These are phyloP conservation scores for Premnoplex brunnescens DNA, from an alignment of 2,797 vertebrate species.

Conservation along the genomic window DNA sequence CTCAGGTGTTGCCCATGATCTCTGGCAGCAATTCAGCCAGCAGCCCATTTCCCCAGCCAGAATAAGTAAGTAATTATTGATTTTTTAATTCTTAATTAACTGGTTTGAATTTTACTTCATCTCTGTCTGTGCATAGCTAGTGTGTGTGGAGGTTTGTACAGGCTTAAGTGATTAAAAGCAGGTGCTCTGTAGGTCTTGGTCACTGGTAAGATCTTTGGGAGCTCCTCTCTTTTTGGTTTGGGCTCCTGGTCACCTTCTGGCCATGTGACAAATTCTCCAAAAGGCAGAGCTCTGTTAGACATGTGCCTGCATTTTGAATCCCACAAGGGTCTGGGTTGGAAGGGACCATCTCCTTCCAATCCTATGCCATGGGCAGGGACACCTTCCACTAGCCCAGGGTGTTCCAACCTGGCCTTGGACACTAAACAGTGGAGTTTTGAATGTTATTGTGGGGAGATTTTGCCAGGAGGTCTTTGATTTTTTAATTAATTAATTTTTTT, in stretches of 20 bases:
- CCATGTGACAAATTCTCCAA: not conserved
- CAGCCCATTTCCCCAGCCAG: not conserved
- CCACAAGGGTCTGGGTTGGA: not conserved
- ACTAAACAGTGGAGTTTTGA: not conserved
- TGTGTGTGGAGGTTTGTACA: fast-evolving
- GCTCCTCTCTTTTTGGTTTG: not conserved
- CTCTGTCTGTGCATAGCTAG: fast-evolving
- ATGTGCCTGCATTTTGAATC: not conserved
- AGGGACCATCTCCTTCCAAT: not conserved
- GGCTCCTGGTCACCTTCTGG: fast-evolving
- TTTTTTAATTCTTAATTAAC: not conserved
- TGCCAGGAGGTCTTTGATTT: not conserved
- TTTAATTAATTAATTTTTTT: not conserved
- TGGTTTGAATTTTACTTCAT: not conserved
- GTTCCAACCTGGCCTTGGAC: not conserved
- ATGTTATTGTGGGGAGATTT: not conserved
- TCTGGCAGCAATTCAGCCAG: not conserved
- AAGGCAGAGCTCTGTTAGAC: not conserved
- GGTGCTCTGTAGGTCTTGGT: not conserved
- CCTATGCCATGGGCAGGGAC: not conserved
- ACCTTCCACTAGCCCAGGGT: not conserved
- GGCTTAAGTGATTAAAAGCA: not conserved
- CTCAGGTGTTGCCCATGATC: not conserved
- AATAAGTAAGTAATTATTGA: not conserved
- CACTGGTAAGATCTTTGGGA: not conserved